Conservation (phyloP, 1,140 invertebrate genomes). For the Hyposmocoma kahamanoa region DNA sequence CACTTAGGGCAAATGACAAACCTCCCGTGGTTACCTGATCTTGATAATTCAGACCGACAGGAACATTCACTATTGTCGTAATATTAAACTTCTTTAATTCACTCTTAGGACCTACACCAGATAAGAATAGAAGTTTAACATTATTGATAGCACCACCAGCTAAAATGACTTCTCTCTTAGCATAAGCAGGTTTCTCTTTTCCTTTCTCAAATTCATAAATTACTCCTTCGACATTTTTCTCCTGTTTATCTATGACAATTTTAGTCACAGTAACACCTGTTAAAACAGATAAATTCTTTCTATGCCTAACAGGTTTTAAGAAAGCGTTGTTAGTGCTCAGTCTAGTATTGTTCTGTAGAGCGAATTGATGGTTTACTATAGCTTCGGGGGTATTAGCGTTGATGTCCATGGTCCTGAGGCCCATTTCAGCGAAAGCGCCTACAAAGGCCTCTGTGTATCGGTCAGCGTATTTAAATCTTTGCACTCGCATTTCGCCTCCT, state of each 20-base stretch:
- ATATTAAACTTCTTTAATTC: constrained; percentile 78
- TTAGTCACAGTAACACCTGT: constrained; percentile 75
- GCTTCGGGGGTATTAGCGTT: constrained; percentile 67
- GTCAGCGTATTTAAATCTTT: constrained; percentile 56
- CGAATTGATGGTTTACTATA: constrained; percentile 69
- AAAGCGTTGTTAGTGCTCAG: constrained; percentile 77
- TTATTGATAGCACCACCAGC: constrained; percentile 76
- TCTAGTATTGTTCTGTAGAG: constrained; percentile 74
- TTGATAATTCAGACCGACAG: constrained; percentile 78
- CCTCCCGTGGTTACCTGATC: constrained; percentile 76
- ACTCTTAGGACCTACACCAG: constrained; percentile 81
- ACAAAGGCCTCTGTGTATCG: constrained; percentile 51
- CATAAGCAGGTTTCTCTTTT: constrained; percentile 57
- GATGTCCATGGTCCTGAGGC: constrained; percentile 48
- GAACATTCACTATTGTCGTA: constrained; percentile 72
- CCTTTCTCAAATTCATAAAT: constrained; percentile 70
- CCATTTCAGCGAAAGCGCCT: constrained; percentile 57
- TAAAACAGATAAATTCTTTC: constrained; percentile 74
- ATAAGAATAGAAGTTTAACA: constrained; percentile 81
- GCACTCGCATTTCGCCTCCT: constrained; percentile 57
- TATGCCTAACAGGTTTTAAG: constrained; percentile 69
- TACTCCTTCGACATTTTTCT: constrained; percentile 75
- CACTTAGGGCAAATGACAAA: constrained; percentile 36
- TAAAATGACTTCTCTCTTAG: constrained; percentile 78
- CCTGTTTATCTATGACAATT: constrained; percentile 78